Base-by-base conservation (phyloP, 2,113 vertebrate genomes). In the Tychaedon coryphoeus region DNA sequence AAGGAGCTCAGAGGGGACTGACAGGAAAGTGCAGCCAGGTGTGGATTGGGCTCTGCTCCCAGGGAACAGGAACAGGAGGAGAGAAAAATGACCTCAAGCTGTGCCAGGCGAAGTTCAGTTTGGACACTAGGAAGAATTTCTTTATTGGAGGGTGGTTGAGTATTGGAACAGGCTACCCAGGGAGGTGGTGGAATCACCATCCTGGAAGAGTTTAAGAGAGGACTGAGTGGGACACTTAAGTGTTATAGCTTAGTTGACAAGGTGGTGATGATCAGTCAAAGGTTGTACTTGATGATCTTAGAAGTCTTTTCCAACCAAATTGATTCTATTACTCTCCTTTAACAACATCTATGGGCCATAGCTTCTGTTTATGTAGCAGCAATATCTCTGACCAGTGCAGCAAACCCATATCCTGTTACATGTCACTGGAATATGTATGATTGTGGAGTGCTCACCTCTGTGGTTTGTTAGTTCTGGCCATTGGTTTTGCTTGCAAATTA, bases 1-100 rank as follows among this genome's bases (percentile, higher is more conserved):
- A 8, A 57, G 8, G 20, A 78, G 43, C 9, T 38, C 7, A n/a
- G 4, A 9, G 10, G 56, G 26, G 0, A 13, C 43, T 69, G 51
- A 7, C 6, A 75, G 31, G 45, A 60, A 19, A 4, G 2, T 7
- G 7, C 9, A 53, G 16, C 1, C 0, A 1, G 14, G 8, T 5
- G 6, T 7, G 1, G 0, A 1, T 16, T 0, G 0, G 23, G 29
- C 9, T 74, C 2, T 58, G 11, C 8, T 40, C 6, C 18, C 23
- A 48, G 5, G 4, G 13, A 8, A 53, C 29, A 19, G 12, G 2
- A 1, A 40, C 19, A 57, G 36, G 14, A 47, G 0, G 1, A 64
- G 18, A 69, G 5, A 2, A 19, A 19, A 33, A 77, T 0, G 0
- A 4, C 8, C 19, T 42, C 24, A 42, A 1, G 2, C 7, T 56